Evolutionary conservation across 2,797 vertebrate genomes (phyloP).

Genomic region (Anas georgica): DNA sequence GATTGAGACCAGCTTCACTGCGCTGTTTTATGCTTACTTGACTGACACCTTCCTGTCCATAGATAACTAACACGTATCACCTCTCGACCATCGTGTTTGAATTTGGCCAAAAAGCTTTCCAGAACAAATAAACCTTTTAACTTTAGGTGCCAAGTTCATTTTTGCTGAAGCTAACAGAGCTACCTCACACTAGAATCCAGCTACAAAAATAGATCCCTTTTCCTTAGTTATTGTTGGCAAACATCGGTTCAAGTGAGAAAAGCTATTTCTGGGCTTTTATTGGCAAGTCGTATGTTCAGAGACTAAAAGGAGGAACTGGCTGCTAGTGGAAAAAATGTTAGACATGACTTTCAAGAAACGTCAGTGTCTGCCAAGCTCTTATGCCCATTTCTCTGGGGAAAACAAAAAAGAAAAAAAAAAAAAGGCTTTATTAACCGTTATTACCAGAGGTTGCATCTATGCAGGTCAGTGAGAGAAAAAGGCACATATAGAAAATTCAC

Average conservation of each 20-base stretch:
- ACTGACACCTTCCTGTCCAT: not conserved
- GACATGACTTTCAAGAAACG: slow-evolving; percentile 1
- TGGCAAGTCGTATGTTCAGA: slow-evolving; percentile 29
- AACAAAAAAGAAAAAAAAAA: too few relatives aligned
- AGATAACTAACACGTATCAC: not conserved
- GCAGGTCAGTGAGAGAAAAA: not conserved
- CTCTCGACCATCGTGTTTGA: not conserved
- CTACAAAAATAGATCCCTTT: slow-evolving; percentile 28
- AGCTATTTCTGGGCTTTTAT: slow-evolving; percentile 48
- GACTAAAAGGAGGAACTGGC: slow-evolving; percentile 19
- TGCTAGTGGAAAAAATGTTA: not conserved
- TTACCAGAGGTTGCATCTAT: not conserved
- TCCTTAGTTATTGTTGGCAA: slow-evolving; percentile 51
- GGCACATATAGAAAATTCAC: not conserved
- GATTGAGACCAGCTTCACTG: not conserved
- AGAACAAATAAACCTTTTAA: not conserved
- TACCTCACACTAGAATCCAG: not conserved
- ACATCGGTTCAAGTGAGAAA: slow-evolving; percentile 25
- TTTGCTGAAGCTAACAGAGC: not conserved
- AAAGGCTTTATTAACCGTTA: not conserved
- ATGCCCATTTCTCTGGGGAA: not conserved
- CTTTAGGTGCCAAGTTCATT: not conserved
- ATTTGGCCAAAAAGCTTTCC: not conserved
- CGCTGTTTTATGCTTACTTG: not conserved
- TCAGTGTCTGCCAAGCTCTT: not conserved